Evolutionary conservation across 2,888 invertebrate species (phyloP).

Genomic region (Pristionchus entomophagus): DNA sequence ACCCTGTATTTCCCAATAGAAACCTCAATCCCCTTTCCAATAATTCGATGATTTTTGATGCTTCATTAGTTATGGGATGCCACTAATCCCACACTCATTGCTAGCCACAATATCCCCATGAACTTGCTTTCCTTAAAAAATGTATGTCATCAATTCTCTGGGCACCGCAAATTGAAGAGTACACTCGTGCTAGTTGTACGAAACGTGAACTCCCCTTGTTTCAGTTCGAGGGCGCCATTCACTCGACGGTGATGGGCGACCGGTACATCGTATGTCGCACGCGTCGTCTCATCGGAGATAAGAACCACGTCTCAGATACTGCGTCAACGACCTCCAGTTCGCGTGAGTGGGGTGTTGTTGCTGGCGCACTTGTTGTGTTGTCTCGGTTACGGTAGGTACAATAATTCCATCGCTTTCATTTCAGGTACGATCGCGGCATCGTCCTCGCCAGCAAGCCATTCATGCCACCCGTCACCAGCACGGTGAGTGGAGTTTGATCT

Average conservation of each 20-base stretch:
- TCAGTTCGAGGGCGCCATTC: conserved; percentile 25
- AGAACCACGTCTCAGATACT: conserved; percentile 61
- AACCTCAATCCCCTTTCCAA: too few species aligned
- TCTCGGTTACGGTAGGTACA: neutral
- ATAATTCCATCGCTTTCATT: neutral
- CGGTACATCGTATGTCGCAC: conserved; percentile 33
- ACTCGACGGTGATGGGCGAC: conserved; percentile 35
- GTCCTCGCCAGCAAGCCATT: conserved; percentile 25
- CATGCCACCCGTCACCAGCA: conserved; percentile 28
- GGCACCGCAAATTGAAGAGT: too few species aligned
- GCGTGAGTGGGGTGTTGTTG: conserved; percentile 49
- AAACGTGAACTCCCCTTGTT: too few species aligned
- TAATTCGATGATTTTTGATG: too few species aligned
- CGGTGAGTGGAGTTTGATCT: neutral
- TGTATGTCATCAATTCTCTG: neutral
- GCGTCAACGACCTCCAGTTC: conserved; percentile 59
- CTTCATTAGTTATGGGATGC: too few species aligned
- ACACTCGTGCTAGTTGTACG: too few species aligned
- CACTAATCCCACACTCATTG: too few species aligned
- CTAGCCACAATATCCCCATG: too few species aligned
- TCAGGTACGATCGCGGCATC: conserved; percentile 7
- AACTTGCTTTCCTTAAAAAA: too few species aligned
- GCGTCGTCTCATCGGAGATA: conserved; percentile 51
- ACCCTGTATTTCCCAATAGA: too few species aligned
- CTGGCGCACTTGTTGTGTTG: neutral